Evolutionary conservation across 2,113 vertebrate species (phyloP), one percentile per base, ranked within the genome.

Genomic region (Notothenia coriiceps): DNA sequence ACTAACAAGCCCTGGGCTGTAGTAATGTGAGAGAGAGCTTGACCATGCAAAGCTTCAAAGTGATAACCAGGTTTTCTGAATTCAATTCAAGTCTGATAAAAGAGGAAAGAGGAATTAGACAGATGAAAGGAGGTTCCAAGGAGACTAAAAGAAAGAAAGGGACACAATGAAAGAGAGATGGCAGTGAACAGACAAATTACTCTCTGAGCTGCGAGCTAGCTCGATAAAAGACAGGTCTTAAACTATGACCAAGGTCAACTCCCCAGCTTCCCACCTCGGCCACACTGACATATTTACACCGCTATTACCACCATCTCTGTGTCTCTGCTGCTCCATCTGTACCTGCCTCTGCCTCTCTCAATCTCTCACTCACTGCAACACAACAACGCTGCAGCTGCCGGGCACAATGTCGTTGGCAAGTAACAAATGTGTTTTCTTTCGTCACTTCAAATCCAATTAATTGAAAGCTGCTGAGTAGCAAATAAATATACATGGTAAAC

Each of bases 241-340:
- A 92, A 92, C 88, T 91, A 80, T 72, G 84, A 90, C 91, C 92
- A 93, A 94, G 94, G 93, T 93, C 92, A 90, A 68, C 82, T 74
- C 67, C 74, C 71, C 56, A 81, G 83, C 82, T 80, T 81, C 79
- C 71, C 46, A 60, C 77, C 79, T 77, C 76, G 29, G 80, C 78
- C 59, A 72, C 80, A 47, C 56, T 88, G 91, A 90, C 86, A 91
- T 91, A 92, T 93, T 93, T 94, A 91, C 87, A 61, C 83, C 64
- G 4, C 87, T 75, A 60, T 85, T 64, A 51, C 71, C 62, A 50
- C 22, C 46, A 57, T 74, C 67, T 66, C 56, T 74, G 68, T 80
- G 52, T 85, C 77, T 85, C 59, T 64, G 64, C 74, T 65, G 44
- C 51, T 74, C 18, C 25, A 54, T 74, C 61, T 84, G 54, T 61